Percentiles rank a stretch among this genome's conserved stretches.
Conservation (phyloP, 30 jellyfish, hydroid and myxozoan species). For the Phacellophora camtschatica region DNA sequence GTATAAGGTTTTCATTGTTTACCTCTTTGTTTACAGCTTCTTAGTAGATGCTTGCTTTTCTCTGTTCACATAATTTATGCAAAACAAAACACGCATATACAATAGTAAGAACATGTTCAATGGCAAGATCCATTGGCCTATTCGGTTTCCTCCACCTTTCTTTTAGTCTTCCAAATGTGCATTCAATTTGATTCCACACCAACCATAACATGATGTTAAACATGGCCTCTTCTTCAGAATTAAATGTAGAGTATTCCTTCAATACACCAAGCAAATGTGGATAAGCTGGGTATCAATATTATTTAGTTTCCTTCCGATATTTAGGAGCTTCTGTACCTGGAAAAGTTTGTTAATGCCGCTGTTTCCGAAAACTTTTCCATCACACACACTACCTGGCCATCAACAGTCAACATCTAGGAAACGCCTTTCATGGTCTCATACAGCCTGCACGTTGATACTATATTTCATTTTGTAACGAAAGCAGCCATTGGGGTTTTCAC, state of each 20-base stretch:
- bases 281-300: slow-evolving; percentile 73
- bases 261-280: slow-evolving; percentile 57
- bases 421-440: slow-evolving; percentile 48
- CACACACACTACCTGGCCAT: slow-evolving; percentile 84
- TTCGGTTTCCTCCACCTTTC: slow-evolving; percentile 47
- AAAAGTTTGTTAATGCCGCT: slow-evolving; percentile 24
- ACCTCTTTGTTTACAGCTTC: slow-evolving; percentile 12
- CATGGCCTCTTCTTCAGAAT: slow-evolving; percentile 34
- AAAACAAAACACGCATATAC: too few relatives aligned
- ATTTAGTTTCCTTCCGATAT: slow-evolving; percentile 3
- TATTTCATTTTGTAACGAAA: slow-evolving; percentile 70
- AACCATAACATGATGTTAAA: slow-evolving; percentile 42
- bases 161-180: slow-evolving; percentile 68
- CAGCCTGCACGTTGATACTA: slow-evolving; percentile 62
- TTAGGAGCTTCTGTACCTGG: slow-evolving; percentile 21
- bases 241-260: background rate
- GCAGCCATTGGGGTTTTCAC: slow-evolving; percentile 71
- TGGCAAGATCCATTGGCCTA: slow-evolving; percentile 23
- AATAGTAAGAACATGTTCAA: slow-evolving; percentile 20
- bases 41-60: background rate
- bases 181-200: slow-evolving; percentile 53
- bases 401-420: slow-evolving; percentile 51
- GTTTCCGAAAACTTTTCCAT: slow-evolving; percentile 44
- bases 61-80: slow-evolving; percentile 63
- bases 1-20: too few relatives aligned